Conservation (phyloP, 2,797 vertebrate genomes). For the Thaleichthys pacificus region DNA sequence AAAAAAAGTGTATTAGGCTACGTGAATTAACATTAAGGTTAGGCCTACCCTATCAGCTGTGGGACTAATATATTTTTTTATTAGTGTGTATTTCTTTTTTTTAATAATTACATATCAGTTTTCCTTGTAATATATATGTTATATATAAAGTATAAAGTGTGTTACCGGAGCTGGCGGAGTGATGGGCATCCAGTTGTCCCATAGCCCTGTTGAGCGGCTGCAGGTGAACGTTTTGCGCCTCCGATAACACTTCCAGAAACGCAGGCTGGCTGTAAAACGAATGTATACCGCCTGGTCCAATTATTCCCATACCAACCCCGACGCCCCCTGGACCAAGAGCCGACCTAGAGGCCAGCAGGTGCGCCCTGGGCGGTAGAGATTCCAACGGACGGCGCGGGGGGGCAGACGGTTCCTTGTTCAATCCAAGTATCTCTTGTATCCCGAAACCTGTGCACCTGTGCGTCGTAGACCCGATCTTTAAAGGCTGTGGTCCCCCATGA, state of each 20-base stretch:
- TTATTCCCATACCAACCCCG: slow-evolving; percentile 86
- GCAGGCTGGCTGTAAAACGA: slow-evolving; percentile 93
- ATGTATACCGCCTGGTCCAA: slow-evolving; percentile 87
- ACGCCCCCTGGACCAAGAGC: slow-evolving; percentile 85
- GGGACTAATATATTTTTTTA: neutral
- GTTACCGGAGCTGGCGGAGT: slow-evolving; percentile 91
- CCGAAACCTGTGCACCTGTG: slow-evolving; percentile 94
- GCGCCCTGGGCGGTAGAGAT: slow-evolving; percentile 82
- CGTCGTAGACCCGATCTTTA: slow-evolving; percentile 68
- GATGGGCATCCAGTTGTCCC: slow-evolving; percentile 80
- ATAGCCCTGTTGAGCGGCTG: slow-evolving; percentile 84
- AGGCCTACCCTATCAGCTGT: neutral
- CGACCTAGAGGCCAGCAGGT: slow-evolving; percentile 86
- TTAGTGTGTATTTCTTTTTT: neutral
- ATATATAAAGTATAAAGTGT: neutral
- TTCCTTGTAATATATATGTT: neutral
- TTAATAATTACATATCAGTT: neutral
- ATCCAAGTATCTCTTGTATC: slow-evolving; percentile 95
- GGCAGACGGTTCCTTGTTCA: slow-evolving; percentile 90
- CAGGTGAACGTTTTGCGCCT: slow-evolving; percentile 88
- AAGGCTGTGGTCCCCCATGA: slow-evolving; percentile 53
- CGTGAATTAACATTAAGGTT: neutral
- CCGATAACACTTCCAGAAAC: slow-evolving; percentile 91
- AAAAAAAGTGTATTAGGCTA: no score
- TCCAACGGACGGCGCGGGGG: slow-evolving; percentile 83